Conservation (phyloP, 2,888 invertebrate species). For the Desoria tigrina region DNA sequence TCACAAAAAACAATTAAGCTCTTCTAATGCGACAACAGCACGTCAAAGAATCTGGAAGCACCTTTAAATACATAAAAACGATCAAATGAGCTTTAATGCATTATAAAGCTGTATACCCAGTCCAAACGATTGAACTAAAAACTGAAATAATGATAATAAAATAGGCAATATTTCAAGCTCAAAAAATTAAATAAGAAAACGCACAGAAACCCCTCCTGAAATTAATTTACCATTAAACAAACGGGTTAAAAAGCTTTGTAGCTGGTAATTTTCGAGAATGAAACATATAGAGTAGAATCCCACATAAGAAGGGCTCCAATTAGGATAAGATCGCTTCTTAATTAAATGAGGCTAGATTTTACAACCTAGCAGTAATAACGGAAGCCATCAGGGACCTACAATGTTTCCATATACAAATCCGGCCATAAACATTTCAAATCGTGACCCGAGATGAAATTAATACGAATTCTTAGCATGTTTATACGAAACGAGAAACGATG, state of each 20-base stretch:
- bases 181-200: neutral
- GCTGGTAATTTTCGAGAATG: neutral
- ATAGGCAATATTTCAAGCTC: neutral
- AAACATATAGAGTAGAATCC: slow-evolving; percentile 15
- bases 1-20: too few species aligned
- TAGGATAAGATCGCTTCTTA: slow-evolving; percentile 33
- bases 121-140: neutral
- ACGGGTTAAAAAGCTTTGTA: slow-evolving; percentile 9
- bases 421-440: slow-evolving; percentile 16
- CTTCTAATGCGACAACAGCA: too few species aligned
- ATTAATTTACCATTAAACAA: slow-evolving; percentile 11
- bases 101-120: neutral
- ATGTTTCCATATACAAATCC: neutral
- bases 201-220: neutral
- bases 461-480: slow-evolving; percentile 1
- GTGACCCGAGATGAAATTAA: slow-evolving; percentile 7
- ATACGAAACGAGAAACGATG: too few species aligned
- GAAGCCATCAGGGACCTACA: neutral
- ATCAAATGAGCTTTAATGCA: too few species aligned
- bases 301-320: slow-evolving; percentile 25
- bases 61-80: too few species aligned
- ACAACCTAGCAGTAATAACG: slow-evolving; percentile 18
- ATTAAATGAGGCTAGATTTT: slow-evolving; percentile 28
- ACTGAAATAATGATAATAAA: neutral
- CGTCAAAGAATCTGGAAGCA: too few species aligned